Conservation (phyloP, 1,140 invertebrate species). For the Drosophila pseudoananassae region DNA sequence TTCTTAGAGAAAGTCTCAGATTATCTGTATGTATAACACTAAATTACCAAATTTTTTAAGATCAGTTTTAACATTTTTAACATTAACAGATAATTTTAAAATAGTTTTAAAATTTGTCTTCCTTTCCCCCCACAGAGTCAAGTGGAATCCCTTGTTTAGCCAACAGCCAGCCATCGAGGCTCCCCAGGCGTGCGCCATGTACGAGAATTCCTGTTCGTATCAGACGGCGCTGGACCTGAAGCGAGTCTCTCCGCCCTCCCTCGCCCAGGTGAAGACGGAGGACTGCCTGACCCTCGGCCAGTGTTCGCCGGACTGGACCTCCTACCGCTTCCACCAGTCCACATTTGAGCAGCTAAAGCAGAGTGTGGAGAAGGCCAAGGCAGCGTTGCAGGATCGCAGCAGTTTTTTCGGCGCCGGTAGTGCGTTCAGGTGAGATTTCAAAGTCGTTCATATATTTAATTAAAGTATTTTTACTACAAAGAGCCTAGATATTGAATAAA, state of each 20-base stretch:
- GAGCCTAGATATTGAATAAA: too few species aligned
- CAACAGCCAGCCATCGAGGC: conserved; percentile 68
- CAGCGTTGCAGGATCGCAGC: conserved; percentile 88
- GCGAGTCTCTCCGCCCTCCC: conserved; percentile 86
- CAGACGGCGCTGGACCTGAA: conserved; percentile 93
- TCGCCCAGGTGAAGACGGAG: conserved; percentile 86
- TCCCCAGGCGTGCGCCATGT: conserved; percentile 86
- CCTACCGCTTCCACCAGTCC: conserved; percentile 90
- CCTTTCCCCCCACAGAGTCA: conserved; percentile 54
- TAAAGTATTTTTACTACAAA: not conserved
- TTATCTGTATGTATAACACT: too few species aligned
- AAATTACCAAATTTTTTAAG: not conserved
- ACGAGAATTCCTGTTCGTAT: conserved; percentile 95
- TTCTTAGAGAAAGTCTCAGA: not conserved
- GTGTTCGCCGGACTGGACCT: conserved; percentile 88
- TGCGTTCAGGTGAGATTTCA: conserved; percentile 74
- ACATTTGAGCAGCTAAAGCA: conserved; percentile 95
- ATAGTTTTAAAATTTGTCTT: not conserved
- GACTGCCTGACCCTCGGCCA: conserved; percentile 85
- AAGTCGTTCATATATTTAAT: not conserved
- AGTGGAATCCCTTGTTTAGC: conserved; percentile 76
- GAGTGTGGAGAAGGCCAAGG: conserved; percentile 94
- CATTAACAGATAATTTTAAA: too few species aligned
- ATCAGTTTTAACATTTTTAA: not conserved
- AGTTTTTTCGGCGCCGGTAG: conserved; percentile 81